Base-by-base conservation (phyloP, 2,113 vertebrate species). In the Gopherus flavomarginatus region DNA sequence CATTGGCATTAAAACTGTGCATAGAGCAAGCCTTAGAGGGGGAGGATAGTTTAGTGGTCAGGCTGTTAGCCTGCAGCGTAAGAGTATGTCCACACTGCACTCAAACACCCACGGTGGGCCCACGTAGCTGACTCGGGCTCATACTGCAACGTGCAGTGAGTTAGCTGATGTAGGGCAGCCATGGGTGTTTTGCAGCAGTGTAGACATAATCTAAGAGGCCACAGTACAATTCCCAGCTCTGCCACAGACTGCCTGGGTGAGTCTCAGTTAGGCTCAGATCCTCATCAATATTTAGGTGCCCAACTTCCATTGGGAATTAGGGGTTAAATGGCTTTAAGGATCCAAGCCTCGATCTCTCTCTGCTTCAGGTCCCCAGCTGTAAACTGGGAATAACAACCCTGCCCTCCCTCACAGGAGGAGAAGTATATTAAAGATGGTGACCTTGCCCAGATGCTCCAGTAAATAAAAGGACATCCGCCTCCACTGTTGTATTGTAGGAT, bases 281-380 rank as follows among this genome's bases (percentile, higher is more conserved):
- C 56, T 59, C 56, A 59, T 27, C 27, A 11, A 29, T 59, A 59
- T 29, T 59, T 29, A 59, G 56, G 56, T 57, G 56, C 24, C 56
- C 26, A 57, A 57, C 24, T 57, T 21, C 56, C 27, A 29, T 8
- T 35, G 59, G 59, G 59, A 65, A 31, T 14, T 17, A 35, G 59
- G 31, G 17, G 31, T 65, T 65, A 65, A 35, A 65, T 65, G 31
- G 12, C 59, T 35, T 35, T 65, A 65, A 65, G 13, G 31, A 65
- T 65, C 31, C 11, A 31, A 13, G 62, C 14, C 29, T 62, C 13
- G 3, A 10, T 31, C 59, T 31, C 38, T 52, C 44, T 35, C 10
- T 0, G 0, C 26, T 24, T 72, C 44, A 38, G 9, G 9, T 82
- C 57, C 42, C 42, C 9, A 1, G 17, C 49, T 50, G 0, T 0